Percentiles rank a stretch among this genome's conserved stretches.
These are phyloP conservation scores for Anarsia innoxiella DNA, from an alignment of 2,888 invertebrate species.

Conservation along the genomic window DNA sequence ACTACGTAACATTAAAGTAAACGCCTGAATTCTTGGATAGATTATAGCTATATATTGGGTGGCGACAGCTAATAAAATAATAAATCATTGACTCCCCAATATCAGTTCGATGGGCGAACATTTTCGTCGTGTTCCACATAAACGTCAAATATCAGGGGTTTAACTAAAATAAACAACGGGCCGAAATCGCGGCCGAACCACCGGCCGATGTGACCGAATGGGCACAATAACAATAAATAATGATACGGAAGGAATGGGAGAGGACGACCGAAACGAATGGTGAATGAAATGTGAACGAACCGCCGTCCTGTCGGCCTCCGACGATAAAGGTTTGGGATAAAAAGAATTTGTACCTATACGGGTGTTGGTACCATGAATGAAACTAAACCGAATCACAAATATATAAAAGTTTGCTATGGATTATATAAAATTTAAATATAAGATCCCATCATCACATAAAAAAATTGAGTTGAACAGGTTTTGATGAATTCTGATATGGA, in stretches of 20 bases:
- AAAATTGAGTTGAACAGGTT: too few species aligned
- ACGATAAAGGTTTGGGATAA: not conserved
- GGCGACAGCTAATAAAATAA: too few species aligned
- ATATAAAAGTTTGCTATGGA: too few species aligned
- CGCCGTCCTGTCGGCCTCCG: not conserved
- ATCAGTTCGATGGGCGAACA: not conserved
- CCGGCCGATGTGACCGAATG: constrained; percentile 29
- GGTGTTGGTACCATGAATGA: too few species aligned
- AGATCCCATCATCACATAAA: too few species aligned
- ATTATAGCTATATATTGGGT: too few species aligned
- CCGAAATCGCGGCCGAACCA: constrained; percentile 21
- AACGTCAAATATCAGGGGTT: constrained; percentile 48
- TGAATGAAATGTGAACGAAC: constrained; percentile 21
- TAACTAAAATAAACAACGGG: constrained; percentile 48
- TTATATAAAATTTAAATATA: too few species aligned
- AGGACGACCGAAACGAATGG: constrained; percentile 23
- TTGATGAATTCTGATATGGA: too few species aligned
- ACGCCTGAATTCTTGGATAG: too few species aligned
- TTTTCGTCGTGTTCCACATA: constrained; percentile 27
- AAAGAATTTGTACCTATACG: too few species aligned
- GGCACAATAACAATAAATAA: constrained; percentile 60
- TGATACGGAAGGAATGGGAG: constrained; percentile 34
- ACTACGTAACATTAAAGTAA: too few species aligned
- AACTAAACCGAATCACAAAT: too few species aligned
- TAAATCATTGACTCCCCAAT: constrained; percentile 3